Evolutionary conservation across 2,888 invertebrate species (phyloP).

Genomic region (Campopleginae sp.): DNA sequence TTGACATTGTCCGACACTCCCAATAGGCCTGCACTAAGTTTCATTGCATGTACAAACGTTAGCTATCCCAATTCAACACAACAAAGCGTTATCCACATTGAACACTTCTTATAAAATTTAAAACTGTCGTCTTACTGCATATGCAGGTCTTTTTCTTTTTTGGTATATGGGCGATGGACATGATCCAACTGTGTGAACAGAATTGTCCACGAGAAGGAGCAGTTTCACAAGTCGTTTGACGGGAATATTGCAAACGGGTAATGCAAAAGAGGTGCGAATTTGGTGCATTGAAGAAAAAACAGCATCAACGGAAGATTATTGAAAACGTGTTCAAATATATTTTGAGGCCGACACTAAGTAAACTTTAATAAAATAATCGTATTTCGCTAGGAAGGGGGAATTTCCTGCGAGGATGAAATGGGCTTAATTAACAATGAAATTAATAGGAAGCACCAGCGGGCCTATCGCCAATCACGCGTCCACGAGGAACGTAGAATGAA

Average conservation of each 20-base stretch:
- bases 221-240: neutral
- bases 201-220: neutral
- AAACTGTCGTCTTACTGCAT: neutral
- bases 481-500: constrained; percentile 43
- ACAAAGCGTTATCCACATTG: neutral
- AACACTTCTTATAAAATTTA: neutral
- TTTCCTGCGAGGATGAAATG: constrained; percentile 40
- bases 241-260: neutral
- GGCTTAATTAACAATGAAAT: constrained; percentile 45
- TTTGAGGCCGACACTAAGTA: constrained; percentile 8
- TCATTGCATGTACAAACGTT: neutral
- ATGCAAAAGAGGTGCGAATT: neutral
- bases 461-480: constrained; percentile 40
- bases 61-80: neutral
- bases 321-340: constrained; percentile 26
- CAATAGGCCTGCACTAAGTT: neutral
- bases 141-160: neutral
- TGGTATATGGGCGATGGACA: neutral
- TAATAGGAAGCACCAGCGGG: constrained; percentile 56
- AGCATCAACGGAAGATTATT: constrained; percentile 6
- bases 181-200: neutral
- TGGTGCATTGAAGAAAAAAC: neutral
- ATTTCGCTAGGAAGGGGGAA: constrained; percentile 22
- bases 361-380: constrained; percentile 8
- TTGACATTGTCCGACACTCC: neutral